Conservation (phyloP, 1,140 invertebrate species). For the Drosophila melanogaster region Release_6_plus_ISO1_MT NT_033779.5:4364001-4364500, state of each 20-base stretch:
- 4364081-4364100: conserved; percentile 23
- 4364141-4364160: conserved; percentile 55
- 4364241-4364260: conserved; percentile 56
- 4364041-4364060: conserved; percentile 56
- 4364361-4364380: background rate
- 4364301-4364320: background rate
- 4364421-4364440: background rate
- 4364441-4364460: background rate
- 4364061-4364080: conserved; percentile 67
- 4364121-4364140: conserved; percentile 58
- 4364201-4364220: conserved; percentile 62
- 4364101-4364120: conserved; percentile 31
- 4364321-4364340: background rate
- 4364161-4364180: conserved; percentile 76
- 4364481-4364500: background rate
- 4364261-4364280: conserved; percentile 4
- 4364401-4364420: too few species aligned
- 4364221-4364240: conserved; percentile 40
- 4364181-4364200: conserved; percentile 46
- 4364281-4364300: background rate
- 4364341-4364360: background rate
- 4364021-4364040: conserved; percentile 31
- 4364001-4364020: conserved; percentile 12
- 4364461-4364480: background rate
- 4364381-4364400: background rate